Base-by-base conservation (phyloP, 2,888 invertebrate species). In the Microctonus hyperodae region DNA sequence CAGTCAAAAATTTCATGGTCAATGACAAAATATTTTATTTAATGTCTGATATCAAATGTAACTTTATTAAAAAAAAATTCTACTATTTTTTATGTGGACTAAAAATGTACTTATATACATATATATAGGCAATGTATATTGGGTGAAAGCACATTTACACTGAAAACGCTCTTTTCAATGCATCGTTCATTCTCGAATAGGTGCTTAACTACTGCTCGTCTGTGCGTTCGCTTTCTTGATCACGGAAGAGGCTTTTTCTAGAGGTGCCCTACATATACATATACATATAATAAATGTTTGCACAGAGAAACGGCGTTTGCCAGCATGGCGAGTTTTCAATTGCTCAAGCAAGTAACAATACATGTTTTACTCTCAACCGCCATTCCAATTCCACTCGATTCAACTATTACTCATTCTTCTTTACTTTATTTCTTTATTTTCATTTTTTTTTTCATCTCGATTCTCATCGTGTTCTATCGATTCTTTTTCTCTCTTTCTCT, bases 291-390 rank as follows among this genome's bases (percentile, higher is more conserved):
- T 25, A 44, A 16, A 44, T 44, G 16, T 44, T 44, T 44, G 16
- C 44, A 20, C 44, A 16, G 44, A 16, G 16, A 44, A 44, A 60
- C 22, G 25, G 55, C 13, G 51, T 60, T 53, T 23, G 25, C 44
- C 16, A 44, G 16, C 16, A 60, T 40, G 22, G 59, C 20, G 57
- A 65, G 53, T 53, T 59, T 22, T 59, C 59, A 65, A 65, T 65
- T 65, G 65, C 53, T 20, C 9, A 35, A 59, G 31, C 59, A 53
- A 44, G 59, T 59, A 58, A 37, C 40, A 37, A 23, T 48, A 48
- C 28, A 59, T 28, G 20, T 20, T 58, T 35, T 33, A 48, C 20
- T 44, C 44, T 7, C 44, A 44, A 44, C 44, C 9, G 23, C 44
- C 28, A 28, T 22, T 25, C 20, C 51, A 51, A 51, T 51, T 25